Conservation (phyloP, 2,113 vertebrate species). For the Cynopterus brachyotis region DNA sequence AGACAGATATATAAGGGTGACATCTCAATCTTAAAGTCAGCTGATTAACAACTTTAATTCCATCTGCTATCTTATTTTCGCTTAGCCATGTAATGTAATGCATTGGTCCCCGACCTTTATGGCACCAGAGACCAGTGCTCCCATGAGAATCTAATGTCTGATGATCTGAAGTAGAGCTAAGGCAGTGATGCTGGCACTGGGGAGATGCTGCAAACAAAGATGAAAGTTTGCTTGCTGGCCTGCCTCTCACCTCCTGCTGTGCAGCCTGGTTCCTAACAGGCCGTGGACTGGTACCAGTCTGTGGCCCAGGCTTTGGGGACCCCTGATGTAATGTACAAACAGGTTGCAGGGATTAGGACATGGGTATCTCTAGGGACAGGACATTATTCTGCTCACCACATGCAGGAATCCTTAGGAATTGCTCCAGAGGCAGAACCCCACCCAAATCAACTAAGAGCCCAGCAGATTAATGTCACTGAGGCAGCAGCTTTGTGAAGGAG, state of each 20-base stretch:
- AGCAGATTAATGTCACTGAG: not conserved
- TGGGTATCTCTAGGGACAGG: not conserved
- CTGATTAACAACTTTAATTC: not conserved
- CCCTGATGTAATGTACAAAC: not conserved
- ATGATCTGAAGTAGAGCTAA: no score
- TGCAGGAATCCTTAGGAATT: not conserved
- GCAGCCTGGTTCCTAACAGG: no score
- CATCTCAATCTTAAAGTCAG: not conserved
- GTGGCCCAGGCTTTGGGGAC: no score
- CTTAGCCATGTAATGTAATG: not conserved
- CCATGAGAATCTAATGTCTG: no score
- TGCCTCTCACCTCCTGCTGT: no score
- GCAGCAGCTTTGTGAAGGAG: not conserved
- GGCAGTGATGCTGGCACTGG: no score
- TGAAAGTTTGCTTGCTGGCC: no score
- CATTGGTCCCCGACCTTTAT: no score
- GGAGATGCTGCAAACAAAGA: no score
- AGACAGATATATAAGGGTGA: not conserved
- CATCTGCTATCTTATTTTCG: not conserved
- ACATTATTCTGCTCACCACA: not conserved
- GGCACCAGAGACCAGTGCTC: no score
- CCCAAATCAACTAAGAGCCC: not conserved
- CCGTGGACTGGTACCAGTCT: no score
- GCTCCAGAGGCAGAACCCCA: not conserved
- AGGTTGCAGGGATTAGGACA: not conserved